These are phyloP conservation scores for Poliocrania exsul DNA, from an alignment of 2,797 vertebrate species.

Conservation along the genomic window DNA sequence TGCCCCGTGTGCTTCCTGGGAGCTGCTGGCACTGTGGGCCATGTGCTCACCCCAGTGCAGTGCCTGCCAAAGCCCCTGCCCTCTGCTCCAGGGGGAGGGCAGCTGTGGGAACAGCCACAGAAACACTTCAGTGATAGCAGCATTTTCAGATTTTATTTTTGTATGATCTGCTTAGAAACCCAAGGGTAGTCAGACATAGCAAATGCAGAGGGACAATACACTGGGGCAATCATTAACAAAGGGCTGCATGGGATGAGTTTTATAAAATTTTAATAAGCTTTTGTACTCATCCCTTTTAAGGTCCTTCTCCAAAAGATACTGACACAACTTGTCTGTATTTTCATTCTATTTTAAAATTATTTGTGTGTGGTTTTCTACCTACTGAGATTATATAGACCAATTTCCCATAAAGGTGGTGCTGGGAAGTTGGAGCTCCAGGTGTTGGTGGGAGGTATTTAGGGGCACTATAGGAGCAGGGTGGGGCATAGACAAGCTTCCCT, in stretches of 20 bases:
- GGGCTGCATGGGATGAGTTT: neutral
- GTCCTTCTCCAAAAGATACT: neutral
- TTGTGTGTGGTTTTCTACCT: neutral
- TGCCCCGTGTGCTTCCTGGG: accelerated
- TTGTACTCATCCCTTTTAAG: neutral
- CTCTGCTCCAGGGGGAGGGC: neutral
- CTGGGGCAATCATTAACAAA: neutral
- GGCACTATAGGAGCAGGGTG: neutral
- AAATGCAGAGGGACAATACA: neutral
- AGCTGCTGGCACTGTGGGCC: neutral
- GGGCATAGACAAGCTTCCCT: accelerated
- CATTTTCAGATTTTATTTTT: neutral
- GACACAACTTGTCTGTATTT: neutral
- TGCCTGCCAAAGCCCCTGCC: neutral
- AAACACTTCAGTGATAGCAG: neutral
- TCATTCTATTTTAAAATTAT: neutral
- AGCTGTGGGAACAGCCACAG: neutral
- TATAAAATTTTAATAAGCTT: neutral
- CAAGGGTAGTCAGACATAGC: neutral
- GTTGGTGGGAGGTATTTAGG: neutral
- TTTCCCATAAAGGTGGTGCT: neutral
- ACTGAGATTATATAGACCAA: neutral
- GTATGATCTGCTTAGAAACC: neutral
- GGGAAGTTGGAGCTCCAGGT: neutral
- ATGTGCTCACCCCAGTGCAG: neutral